Evolutionary conservation across 2,113 vertebrate species (phyloP).

Genomic region (Sinocyclocheilus rhinocerous): DNA sequence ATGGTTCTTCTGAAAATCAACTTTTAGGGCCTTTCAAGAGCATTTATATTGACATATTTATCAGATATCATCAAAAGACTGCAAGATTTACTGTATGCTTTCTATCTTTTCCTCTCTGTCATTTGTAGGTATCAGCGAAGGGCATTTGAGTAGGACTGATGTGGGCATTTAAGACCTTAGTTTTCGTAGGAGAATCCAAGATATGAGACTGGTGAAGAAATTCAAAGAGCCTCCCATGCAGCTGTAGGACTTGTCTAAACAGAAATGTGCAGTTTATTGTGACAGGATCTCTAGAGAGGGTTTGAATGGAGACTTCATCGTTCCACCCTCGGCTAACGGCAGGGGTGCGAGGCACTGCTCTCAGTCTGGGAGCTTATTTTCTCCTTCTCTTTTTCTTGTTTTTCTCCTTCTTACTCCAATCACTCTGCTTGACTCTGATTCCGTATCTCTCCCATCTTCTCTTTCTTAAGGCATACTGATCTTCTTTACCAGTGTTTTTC

Average conservation of each 20-base stretch:
- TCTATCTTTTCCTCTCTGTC: conserved; percentile 19
- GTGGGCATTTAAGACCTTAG: conserved; percentile 36
- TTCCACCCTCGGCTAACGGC: conserved; percentile 44
- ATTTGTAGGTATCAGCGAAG: conserved; percentile 6
- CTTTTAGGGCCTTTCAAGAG: neutral
- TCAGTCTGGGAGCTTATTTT: conserved; percentile 65
- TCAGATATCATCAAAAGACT: neutral
- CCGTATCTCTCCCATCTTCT: conserved; percentile 13
- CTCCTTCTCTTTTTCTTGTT: conserved; percentile 38
- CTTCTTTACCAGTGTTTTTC: conserved; percentile 41
- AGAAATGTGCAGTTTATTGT: conserved; percentile 61
- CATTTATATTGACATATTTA: neutral
- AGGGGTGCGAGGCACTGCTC: conserved; percentile 46
- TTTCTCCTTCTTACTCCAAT: neutral
- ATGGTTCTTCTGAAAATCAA: neutral
- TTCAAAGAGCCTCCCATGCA: conserved; percentile 48
- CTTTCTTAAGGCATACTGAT: conserved; percentile 44
- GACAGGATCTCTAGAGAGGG: conserved; percentile 59
- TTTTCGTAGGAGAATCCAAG: conserved; percentile 19
- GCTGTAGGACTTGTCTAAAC: conserved; percentile 55
- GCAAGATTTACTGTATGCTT: neutral
- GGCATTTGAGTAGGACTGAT: conserved; percentile 10
- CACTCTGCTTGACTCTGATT: neutral
- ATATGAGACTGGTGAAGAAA: conserved; percentile 31
- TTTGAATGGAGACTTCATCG: conserved; percentile 52